Evolutionary conservation across 2,888 invertebrate species (phyloP).

Genomic region (Hyppa rectilinea): DNA sequence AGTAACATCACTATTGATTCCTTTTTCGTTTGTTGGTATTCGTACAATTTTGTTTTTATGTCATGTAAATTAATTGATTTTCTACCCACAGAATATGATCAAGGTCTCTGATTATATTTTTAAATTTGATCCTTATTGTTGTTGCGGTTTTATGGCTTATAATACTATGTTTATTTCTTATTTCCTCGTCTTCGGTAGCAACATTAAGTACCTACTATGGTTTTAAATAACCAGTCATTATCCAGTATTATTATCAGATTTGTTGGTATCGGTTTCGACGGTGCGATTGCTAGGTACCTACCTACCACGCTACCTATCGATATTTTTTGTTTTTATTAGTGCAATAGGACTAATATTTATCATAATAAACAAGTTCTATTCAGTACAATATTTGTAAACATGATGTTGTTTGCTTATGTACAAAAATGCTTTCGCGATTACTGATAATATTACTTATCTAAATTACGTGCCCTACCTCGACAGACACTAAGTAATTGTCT

Average conservation of each 20-base stretch:
- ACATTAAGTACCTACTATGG: background rate
- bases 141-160: background rate
- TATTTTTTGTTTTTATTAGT: background rate
- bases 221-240: slow-evolving; percentile 2
- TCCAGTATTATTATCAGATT: background rate
- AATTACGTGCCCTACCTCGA: background rate
- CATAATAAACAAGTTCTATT: background rate
- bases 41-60: slow-evolving; percentile 13
- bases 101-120: slow-evolving; percentile 37
- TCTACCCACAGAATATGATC: slow-evolving; percentile 39
- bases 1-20: slow-evolving; percentile 34
- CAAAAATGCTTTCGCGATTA: background rate
- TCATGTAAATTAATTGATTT: slow-evolving; percentile 33
- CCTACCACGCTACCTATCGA: background rate
- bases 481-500: background rate
- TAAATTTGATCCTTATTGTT: slow-evolving; percentile 15
- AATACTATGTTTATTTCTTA: background rate
- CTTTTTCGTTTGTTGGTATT: slow-evolving; percentile 21
- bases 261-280: slow-evolving; percentile 6
- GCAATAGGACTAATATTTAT: background rate
- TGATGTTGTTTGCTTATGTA: background rate
- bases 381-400: background rate
- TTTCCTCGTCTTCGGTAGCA: slow-evolving; percentile 1
- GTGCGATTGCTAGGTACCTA: background rate
- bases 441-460: background rate